Percentiles rank a stretch among this genome's conserved stretches.
phyloP scores from a whole-genome alignment of 2,797 vertebrate species.

The Sebastolobus alascanus region DNA sequence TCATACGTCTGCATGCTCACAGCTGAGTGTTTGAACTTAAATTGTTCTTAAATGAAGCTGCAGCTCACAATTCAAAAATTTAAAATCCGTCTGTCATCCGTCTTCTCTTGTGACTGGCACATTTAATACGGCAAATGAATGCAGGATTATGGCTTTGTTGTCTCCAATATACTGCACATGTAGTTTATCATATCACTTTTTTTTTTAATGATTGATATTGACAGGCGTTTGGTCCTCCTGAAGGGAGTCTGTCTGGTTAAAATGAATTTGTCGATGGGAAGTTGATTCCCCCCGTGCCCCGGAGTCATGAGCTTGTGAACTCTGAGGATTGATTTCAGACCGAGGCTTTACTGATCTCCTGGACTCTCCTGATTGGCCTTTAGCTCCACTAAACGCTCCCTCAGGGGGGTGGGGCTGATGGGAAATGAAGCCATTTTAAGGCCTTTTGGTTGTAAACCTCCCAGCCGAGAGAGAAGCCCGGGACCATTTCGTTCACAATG shows the following conservation, averaged over 20 bases:
- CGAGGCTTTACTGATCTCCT: conserved; percentile 51
- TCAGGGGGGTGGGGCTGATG: conserved; percentile 37
- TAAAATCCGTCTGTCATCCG: background rate
- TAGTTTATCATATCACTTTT: background rate
- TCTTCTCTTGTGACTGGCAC: background rate
- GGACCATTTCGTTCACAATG: conserved; percentile 31
- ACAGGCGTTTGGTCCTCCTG: background rate
- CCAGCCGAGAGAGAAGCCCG: conserved; percentile 15
- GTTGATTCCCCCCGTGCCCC: conserved; percentile 37
- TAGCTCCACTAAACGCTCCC: conserved; percentile 57
- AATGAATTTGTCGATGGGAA: conserved; percentile 38
- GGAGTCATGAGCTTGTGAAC: conserved; percentile 55
- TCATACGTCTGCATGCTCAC: background rate
- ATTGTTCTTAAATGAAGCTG: background rate
- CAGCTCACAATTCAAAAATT: background rate
- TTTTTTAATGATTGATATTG: conserved; percentile 13
- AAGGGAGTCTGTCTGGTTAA: conserved; percentile 25
- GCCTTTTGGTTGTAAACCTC: conserved; percentile 44
- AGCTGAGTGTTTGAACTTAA: conserved; percentile 6
- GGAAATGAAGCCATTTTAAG: conserved; percentile 63
- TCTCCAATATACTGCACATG: background rate
- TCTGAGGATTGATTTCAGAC: conserved; percentile 63
- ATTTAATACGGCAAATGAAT: background rate
- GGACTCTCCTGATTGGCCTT: conserved; percentile 66
- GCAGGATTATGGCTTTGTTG: background rate